Percentiles rank a stretch among this genome's conserved stretches.
Conservation (phyloP, 2,797 vertebrate species). For the Helicolenus hilgendorfi region DNA sequence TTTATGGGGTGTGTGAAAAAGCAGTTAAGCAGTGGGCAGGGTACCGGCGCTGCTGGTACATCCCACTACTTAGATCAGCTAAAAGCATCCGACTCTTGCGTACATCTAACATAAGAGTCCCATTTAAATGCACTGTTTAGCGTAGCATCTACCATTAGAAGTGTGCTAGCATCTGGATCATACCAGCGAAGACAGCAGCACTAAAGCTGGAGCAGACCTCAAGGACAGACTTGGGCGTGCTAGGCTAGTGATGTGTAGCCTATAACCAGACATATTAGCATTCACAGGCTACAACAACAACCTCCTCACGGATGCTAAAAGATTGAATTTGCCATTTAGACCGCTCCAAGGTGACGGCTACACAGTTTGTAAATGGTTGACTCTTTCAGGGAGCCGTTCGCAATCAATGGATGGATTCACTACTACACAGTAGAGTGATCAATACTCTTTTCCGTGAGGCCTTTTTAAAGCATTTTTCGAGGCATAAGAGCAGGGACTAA, state of each 20-base stretch:
- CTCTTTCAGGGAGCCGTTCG: constrained; percentile 16
- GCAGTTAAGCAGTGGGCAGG: constrained; percentile 69
- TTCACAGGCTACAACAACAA: constrained; percentile 30
- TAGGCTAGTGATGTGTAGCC: constrained; percentile 46
- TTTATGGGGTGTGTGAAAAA: constrained; percentile 84
- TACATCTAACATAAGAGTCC: constrained; percentile 10
- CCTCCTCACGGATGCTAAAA: constrained; percentile 2
- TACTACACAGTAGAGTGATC: constrained; percentile 35
- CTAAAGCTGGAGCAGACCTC: constrained; percentile 22
- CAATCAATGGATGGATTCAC: constrained; percentile 65
- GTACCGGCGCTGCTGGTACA: constrained; percentile 17
- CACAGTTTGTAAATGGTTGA: constrained; percentile 48
- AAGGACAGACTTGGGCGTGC: constrained; percentile 39
- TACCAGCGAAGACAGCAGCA: constrained; percentile 1
- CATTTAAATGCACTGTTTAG: constrained; percentile 50
- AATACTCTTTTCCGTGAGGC: constrained; percentile 37
- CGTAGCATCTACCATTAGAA: constrained; percentile 23
- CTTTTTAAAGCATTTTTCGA: constrained; percentile 33
- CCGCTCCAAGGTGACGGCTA: constrained; percentile 54
- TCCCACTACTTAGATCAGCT: constrained; percentile 30
- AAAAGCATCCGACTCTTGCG: constrained; percentile 10
- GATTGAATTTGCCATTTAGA: constrained; percentile 46
- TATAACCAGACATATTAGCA: constrained; percentile 44
- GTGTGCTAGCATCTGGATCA: constrained; percentile 31
- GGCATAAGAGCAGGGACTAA: constrained; percentile 12